These are phyloP conservation scores for Oreohelix idahoensis DNA, from an alignment of 1,140 invertebrate genomes.

Conservation along the genomic window DNA sequence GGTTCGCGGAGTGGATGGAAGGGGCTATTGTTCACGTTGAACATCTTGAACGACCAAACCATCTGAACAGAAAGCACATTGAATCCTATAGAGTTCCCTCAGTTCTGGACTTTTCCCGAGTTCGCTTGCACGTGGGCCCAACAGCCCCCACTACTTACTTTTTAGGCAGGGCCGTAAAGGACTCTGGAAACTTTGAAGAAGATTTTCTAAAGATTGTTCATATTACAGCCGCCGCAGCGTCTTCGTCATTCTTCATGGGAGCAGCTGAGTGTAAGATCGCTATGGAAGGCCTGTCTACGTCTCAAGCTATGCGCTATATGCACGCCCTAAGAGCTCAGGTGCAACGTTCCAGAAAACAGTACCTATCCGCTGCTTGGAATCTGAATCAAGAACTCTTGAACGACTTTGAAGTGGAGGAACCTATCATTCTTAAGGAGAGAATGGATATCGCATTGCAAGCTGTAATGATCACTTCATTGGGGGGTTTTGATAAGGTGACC, in stretches of 20 bases:
- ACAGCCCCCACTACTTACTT: slow-evolving; percentile 57
- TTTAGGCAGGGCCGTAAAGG: slow-evolving; percentile 52
- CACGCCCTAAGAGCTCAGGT: slow-evolving; percentile 50
- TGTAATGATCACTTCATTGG: slow-evolving; percentile 52
- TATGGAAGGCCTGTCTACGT: slow-evolving; percentile 57
- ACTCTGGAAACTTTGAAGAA: slow-evolving; percentile 56
- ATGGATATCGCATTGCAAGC: slow-evolving; percentile 54
- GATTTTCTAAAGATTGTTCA: slow-evolving; percentile 57
- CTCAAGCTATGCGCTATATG: slow-evolving; percentile 56
- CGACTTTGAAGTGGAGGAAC: slow-evolving; percentile 49
- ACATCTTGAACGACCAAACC: slow-evolving; percentile 52
- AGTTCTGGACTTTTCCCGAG: slow-evolving; percentile 52
- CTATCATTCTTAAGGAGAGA: slow-evolving; percentile 35
- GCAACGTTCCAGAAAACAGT: slow-evolving; percentile 49
- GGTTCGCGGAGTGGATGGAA: slow-evolving; percentile 56
- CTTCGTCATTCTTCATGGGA: slow-evolving; percentile 55
- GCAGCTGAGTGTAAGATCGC: slow-evolving; percentile 55
- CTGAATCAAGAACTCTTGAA: slow-evolving; percentile 52
- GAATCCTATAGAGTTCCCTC: slow-evolving; percentile 57
- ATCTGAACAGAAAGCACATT: slow-evolving; percentile 49
- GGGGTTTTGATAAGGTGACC: slow-evolving; percentile 56
- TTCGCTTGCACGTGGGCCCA: slow-evolving; percentile 57
- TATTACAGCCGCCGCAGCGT: slow-evolving; percentile 53
- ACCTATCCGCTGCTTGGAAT: slow-evolving; percentile 59
- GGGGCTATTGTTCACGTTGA: slow-evolving; percentile 61